Base-by-base conservation (phyloP, 2,113 vertebrate species). In the Ranitomeya imitator region DNA sequence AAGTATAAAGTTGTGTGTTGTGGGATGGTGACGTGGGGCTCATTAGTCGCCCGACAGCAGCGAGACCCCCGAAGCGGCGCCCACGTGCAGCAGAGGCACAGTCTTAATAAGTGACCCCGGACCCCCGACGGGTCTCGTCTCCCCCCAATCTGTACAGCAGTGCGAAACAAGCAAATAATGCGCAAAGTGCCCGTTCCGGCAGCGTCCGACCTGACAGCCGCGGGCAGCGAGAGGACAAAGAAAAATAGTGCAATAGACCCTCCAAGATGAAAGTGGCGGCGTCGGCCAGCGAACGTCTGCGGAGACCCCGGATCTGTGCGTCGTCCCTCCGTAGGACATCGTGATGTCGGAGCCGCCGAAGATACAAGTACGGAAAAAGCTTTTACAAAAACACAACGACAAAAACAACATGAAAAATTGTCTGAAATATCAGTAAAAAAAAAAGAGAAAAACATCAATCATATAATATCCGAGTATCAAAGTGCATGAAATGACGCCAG, bases 401-500 rank as follows among this genome's bases (percentile, higher is more conserved):
- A 65, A 69, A 65, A 84, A 54, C 19, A 21, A 21, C 7, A 51
- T 45, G 11, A 18, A 65, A 82, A 45, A 67, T 67, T 6, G 61
- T 63, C 60, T 19, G 18, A 8, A 60, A 37, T 31, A 83, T 52
- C 19, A 7, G 37, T 83, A 65, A 83, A 71, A 71, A 83, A 71
- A 71, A 23, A 52, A 78, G 12, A 67, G 65, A 63, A n/a, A 11
- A n/a, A 19, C 4, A 76, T 9, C 3, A 55, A 19, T 57, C 5
- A 19, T n/a, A 11, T 12, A 15, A 59, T 80, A 80, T 60, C 19
- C 31, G 52, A 89, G 81, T 82, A 73, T 86, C 80, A 91, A 90
- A 90, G 89, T 90, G 90, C 78, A 91, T 89, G 82, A 78, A 89
- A 82, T 86, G 90, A 87, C 65, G 63, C 73, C 61, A 73, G 79